A percentile compares a stretch with the other conserved stretches of the same genome.
phyloP scores from a whole-genome alignment of 2,113 vertebrate genomes.

The Oreochromis niloticus region DNA sequence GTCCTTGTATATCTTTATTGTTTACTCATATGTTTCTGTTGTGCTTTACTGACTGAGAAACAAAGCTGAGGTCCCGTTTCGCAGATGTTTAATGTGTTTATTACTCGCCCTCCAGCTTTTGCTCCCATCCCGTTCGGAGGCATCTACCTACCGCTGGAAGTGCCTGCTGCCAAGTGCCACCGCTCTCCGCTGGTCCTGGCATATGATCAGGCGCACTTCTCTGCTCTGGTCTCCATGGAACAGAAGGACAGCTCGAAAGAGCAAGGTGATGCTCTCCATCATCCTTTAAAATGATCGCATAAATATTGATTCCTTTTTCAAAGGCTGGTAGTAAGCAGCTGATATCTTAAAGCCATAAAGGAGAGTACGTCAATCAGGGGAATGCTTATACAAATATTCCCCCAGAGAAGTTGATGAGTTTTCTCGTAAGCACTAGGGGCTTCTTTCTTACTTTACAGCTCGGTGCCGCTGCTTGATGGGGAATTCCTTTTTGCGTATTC shows the following conservation, averaged over 20 bases:
- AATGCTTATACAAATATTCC: neutral
- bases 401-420: neutral
- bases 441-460: neutral
- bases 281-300: neutral
- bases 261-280: conserved; percentile 75
- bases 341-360: neutral
- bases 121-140: conserved; percentile 97
- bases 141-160: conserved; percentile 93
- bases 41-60: neutral
- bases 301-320: neutral
- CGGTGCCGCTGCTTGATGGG: neutral
- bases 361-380: neutral
- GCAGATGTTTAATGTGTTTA: neutral
- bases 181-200: conserved; percentile 90
- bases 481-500: neutral
- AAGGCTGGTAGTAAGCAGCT: neutral
- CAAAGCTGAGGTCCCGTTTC: neutral
- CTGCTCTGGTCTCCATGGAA: conserved; percentile 96
- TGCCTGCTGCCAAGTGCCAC: conserved; percentile 87
- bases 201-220: conserved; percentile 96
- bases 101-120: conserved; percentile 74
- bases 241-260: conserved; percentile 88
- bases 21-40: neutral
- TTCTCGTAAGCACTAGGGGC: neutral
- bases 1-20: neutral